Percentiles rank a stretch among this genome's conserved stretches.
Evolutionary conservation across 2,797 vertebrate genomes (phyloP).

Genomic region (Ispidina picta): DNA sequence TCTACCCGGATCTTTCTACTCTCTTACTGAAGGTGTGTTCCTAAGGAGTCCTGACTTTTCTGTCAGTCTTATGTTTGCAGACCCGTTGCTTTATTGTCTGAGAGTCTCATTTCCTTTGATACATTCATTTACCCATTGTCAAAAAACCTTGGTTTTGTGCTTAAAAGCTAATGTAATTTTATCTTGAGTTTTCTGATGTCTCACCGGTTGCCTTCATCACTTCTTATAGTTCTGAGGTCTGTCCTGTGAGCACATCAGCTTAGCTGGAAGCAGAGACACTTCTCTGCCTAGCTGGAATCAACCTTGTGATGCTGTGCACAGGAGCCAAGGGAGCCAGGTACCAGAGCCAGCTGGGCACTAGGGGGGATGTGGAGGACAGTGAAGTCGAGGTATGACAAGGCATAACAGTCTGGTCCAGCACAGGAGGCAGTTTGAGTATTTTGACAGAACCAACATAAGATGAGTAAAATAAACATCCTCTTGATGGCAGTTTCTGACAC

Average conservation of each 20-base stretch:
- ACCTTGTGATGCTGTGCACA: neutral
- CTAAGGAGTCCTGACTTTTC: neutral
- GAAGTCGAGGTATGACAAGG: fast-evolving
- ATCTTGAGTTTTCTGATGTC: neutral
- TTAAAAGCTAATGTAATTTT: neutral
- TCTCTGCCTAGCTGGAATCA: neutral
- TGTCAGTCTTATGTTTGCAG: neutral
- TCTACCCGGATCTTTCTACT: neutral
- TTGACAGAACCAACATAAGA: neutral
- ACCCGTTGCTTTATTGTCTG: neutral
- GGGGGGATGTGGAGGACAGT: neutral
- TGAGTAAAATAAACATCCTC: neutral
- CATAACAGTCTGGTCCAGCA: neutral
- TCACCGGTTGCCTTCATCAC: neutral
- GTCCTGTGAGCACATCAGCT: neutral
- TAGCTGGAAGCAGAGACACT: neutral
- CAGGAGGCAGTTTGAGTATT: neutral
- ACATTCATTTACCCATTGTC: neutral
- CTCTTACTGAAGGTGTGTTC: neutral
- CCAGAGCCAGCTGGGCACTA: neutral
- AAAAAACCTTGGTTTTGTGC: neutral
- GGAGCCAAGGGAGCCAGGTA: neutral
- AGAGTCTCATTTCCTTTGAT: neutral
- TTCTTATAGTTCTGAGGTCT: neutral
- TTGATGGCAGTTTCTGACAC: neutral